Evolutionary conservation across 2,888 invertebrate genomes (phyloP).

Genomic region (Napeogenes inachia): DNA sequence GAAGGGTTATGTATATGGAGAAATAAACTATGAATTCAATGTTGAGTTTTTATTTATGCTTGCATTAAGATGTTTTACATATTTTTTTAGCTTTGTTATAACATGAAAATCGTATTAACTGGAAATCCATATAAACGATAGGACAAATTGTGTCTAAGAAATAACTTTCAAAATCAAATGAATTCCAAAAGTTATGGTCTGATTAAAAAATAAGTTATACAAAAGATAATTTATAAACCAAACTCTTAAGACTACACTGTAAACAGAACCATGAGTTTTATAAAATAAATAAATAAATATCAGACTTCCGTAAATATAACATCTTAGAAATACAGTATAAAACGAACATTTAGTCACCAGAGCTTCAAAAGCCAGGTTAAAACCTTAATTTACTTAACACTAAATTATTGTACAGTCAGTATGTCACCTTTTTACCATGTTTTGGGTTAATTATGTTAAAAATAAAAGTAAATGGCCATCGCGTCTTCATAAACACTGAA

Average conservation of each 20-base stretch:
- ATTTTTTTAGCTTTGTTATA: constrained; percentile 1
- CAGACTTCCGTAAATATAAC: constrained; percentile 12
- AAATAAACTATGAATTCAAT: constrained; percentile 52
- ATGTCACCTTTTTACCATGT: constrained; percentile 29
- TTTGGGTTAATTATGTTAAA: too few species aligned
- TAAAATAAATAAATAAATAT: constrained; percentile 9
- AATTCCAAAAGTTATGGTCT: too few species aligned
- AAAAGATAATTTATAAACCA: too few species aligned
- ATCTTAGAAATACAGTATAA: constrained; percentile 4
- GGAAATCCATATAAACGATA: neutral
- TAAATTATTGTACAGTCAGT: constrained; percentile 29
- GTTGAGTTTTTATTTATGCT: constrained; percentile 41
- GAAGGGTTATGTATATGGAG: constrained; percentile 69
- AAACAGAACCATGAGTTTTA: neutral
- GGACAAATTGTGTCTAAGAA: too few species aligned
- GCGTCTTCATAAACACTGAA: too few species aligned
- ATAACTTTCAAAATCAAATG: too few species aligned
- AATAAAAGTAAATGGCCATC: too few species aligned
- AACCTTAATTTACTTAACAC: constrained; percentile 38
- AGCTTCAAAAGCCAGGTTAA: constrained; percentile 42
- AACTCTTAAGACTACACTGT: too few species aligned
- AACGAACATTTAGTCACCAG: constrained; percentile 34
- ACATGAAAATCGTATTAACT: neutral
- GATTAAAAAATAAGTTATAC: too few species aligned
- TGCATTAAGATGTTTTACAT: constrained; percentile 17